Evolutionary conservation across 2,113 vertebrate species (phyloP).

Genomic region (Lagopus leucura): DNA sequence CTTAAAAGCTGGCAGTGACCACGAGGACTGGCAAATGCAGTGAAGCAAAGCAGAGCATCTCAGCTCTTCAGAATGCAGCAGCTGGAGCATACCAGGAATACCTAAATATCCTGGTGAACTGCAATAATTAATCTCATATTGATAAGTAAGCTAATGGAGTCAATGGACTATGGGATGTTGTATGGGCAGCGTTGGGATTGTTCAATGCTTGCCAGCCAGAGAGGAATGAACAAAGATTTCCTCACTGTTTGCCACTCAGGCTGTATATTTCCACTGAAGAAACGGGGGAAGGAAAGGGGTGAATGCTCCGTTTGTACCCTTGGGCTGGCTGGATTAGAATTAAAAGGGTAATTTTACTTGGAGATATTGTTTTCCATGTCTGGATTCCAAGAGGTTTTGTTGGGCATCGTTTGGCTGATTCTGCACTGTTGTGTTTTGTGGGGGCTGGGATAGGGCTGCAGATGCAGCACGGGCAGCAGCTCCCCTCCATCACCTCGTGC

Average conservation of each 20-base stretch:
- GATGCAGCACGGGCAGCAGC: background rate
- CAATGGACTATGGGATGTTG: slow-evolving; percentile 29
- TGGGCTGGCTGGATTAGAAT: background rate
- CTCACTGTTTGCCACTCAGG: background rate
- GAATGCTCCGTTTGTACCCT: background rate
- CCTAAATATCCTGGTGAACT: slow-evolving; percentile 5
- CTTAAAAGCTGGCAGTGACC: background rate
- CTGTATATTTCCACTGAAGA: background rate
- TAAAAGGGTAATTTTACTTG: background rate
- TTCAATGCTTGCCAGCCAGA: background rate
- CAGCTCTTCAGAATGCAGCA: background rate
- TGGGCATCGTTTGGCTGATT: background rate
- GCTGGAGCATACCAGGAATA: background rate
- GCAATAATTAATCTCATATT: slow-evolving; percentile 52
- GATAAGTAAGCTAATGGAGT: slow-evolving; percentile 45
- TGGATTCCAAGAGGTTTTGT: background rate
- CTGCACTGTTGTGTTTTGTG: background rate
- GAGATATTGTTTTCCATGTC: background rate
- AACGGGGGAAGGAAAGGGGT: background rate
- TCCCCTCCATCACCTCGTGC: fast-evolving
- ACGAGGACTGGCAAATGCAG: background rate
- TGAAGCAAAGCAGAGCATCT: background rate
- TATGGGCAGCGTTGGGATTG: background rate
- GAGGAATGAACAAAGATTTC: background rate
- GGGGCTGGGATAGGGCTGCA: fast-evolving